Evolutionary conservation across 2,888 invertebrate genomes (phyloP).

Genomic region (Hypolimnas misippus): DNA sequence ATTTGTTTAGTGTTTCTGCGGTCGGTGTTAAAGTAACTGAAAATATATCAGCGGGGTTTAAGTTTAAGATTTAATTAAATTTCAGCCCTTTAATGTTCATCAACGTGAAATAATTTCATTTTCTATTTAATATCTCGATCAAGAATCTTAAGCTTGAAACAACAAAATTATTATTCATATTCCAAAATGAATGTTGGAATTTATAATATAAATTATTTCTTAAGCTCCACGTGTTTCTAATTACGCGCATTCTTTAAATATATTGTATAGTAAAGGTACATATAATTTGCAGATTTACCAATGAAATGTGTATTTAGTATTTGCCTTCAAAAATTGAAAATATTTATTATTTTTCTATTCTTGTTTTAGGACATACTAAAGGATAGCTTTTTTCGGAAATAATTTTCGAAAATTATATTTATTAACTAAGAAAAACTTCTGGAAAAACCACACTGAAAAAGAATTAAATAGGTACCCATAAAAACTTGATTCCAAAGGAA

Average conservation of each 20-base stretch:
- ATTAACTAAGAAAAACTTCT: too few species aligned
- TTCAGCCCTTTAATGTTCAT: conserved; percentile 21
- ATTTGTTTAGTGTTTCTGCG: conserved; percentile 15
- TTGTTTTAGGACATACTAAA: too few species aligned
- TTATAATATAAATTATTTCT: neutral
- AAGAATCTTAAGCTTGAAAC: conserved; percentile 15
- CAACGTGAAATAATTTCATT: conserved; percentile 21
- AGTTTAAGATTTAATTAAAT: conserved; percentile 23
- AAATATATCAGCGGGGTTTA: conserved; percentile 15
- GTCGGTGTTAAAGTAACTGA: conserved; percentile 13
- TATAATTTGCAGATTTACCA: neutral
- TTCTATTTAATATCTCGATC: conserved; percentile 16
- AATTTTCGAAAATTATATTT: too few species aligned
- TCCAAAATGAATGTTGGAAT: neutral
- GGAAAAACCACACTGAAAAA: too few species aligned
- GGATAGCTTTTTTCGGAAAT: too few species aligned
- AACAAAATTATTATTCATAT: conserved; percentile 3
- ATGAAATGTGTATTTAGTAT: neutral
- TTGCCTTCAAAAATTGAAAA: too few species aligned
- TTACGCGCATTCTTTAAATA: neutral
- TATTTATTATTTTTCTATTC: too few species aligned
- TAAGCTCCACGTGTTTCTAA: neutral
- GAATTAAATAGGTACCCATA: too few species aligned
- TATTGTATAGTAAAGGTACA: neutral
- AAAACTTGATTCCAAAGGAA: too few species aligned